Evolutionary conservation across 2,888 invertebrate species (phyloP).

Genomic region (Drosophila subquinaria): DNA sequence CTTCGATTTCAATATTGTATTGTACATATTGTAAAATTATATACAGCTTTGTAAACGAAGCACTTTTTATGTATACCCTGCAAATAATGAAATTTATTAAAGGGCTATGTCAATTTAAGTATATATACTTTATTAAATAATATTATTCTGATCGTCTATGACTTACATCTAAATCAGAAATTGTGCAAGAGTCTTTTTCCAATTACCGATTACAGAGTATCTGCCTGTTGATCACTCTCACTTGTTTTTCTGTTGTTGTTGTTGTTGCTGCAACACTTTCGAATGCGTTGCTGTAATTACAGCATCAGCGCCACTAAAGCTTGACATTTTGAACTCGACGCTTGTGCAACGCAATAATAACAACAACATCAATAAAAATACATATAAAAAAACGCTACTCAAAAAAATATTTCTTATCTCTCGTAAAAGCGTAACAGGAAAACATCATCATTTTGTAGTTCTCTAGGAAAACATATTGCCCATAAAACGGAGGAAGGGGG

Average conservation of each 20-base stretch:
- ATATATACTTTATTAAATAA: no score
- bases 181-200: no score
- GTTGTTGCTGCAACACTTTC: slow-evolving; percentile 64
- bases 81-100: background rate
- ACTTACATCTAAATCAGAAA: background rate
- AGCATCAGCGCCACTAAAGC: slow-evolving; percentile 49
- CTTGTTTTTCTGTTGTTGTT: no score
- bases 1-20: slow-evolving; percentile 64
- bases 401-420: slow-evolving; percentile 77
- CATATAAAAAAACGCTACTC: slow-evolving; percentile 28
- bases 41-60: slow-evolving; percentile 26
- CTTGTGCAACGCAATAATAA: slow-evolving; percentile 49
- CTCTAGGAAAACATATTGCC: slow-evolving; percentile 35
- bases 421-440: slow-evolving; percentile 61
- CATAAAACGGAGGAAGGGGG: slow-evolving; percentile 36
- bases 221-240: background rate
- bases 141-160: no score
- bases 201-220: slow-evolving; percentile 1
- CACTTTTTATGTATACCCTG: slow-evolving; percentile 5
- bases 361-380: slow-evolving; percentile 22
- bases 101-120: background rate
- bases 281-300: slow-evolving; percentile 56
- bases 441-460: slow-evolving; percentile 65
- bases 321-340: slow-evolving; percentile 76
- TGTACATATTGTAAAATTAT: slow-evolving; percentile 48